These are phyloP conservation scores for Emydoidea blandingii DNA, from an alignment of 2,797 vertebrate genomes.

Conservation along the genomic window DNA sequence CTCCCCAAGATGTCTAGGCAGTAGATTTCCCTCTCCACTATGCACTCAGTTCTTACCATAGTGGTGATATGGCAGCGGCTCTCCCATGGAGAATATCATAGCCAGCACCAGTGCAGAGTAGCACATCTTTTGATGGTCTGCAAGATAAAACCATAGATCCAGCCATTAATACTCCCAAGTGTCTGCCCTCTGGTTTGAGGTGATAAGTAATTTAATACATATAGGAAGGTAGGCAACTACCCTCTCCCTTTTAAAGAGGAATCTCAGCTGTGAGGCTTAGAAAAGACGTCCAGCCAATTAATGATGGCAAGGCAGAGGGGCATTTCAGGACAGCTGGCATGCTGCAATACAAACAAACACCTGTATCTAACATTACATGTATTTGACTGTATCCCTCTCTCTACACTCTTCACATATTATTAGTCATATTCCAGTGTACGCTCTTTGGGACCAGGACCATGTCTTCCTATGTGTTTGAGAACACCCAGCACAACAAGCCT, in stretches of 20 bases:
- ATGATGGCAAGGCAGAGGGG: not conserved
- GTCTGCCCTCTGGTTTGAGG: not conserved
- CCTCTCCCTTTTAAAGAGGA: not conserved
- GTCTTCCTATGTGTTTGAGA: not conserved
- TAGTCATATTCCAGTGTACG: not conserved
- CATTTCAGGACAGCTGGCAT: not conserved
- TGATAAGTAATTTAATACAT: not conserved
- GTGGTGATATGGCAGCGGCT: slow-evolving; percentile 96
- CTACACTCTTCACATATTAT: not conserved
- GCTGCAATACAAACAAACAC: not conserved
- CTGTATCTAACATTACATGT: not conserved
- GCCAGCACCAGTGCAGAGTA: slow-evolving; percentile 95
- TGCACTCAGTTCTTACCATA: slow-evolving; percentile 87
- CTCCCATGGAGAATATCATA: slow-evolving; percentile 98
- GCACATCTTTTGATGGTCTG: slow-evolving; percentile 98
- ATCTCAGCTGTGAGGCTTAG: not conserved
- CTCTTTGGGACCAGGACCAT: not conserved
- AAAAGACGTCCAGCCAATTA: not conserved
- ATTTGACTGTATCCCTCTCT: not conserved
- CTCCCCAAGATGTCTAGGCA: not conserved
- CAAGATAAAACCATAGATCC: not conserved
- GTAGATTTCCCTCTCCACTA: not conserved
- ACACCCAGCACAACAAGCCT: not conserved
- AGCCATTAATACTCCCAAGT: not conserved
- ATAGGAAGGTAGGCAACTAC: not conserved